Conservation (phyloP, 2,888 invertebrate species). For the Cephus nigrinus region DNA sequence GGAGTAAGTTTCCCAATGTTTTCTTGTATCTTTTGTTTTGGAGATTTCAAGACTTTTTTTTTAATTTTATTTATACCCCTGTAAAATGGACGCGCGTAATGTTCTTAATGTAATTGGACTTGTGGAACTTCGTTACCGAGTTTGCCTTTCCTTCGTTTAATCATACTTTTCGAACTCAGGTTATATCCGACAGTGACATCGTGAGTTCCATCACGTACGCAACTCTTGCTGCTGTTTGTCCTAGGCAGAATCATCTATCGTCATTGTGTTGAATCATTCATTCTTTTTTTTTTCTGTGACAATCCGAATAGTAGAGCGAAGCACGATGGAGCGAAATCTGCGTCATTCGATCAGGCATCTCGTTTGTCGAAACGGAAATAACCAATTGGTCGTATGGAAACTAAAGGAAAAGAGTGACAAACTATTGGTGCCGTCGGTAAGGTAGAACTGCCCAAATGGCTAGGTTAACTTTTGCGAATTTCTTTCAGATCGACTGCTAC, state of each 20-base stretch:
- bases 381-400: neutral
- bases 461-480: neutral
- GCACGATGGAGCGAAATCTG: neutral
- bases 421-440: neutral
- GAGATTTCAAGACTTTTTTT: neutral
- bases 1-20: constrained; percentile 76
- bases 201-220: neutral
- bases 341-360: neutral
- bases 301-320: neutral
- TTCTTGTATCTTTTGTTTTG: no score
- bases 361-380: neutral
- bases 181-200: neutral
- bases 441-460: neutral
- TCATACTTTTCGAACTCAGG: neutral
- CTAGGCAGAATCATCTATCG: neutral
- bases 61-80: neutral
- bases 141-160: neutral
- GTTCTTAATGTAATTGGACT: neutral
- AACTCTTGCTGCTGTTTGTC: neutral
- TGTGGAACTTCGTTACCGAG: neutral
- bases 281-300: neutral
- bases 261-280: neutral
- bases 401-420: neutral
- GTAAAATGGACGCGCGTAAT: neutral
- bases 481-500: neutral